Evolutionary conservation across 2,888 invertebrate genomes (phyloP), one percentile per base, ranked within the genome.

Genomic region (Suillia variegata): DNA sequence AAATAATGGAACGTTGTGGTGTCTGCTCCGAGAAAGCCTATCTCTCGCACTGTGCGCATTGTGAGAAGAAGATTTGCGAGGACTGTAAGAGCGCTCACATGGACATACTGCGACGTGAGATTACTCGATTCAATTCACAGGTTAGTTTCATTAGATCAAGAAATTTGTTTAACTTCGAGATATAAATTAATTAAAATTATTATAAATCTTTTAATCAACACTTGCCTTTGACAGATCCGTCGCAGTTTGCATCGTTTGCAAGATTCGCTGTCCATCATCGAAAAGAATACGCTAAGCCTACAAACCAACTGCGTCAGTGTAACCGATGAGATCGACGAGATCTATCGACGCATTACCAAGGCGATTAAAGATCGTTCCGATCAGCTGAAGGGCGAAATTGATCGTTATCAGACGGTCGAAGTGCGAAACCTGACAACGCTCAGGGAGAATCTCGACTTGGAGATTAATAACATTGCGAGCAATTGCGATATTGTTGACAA

Each of bases 401-500:
- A 98, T 79, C 90, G 92, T 69, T 98, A 97, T 82, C 85, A 94
- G 74, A 88, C 91, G 57, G 91, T 90, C 31, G 98, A 98, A 85
- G 85, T 93, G 74, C 87, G 94, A 71, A 91, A 92, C 74, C 85
- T 97, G 63, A 90, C 90, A 58, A 89, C 92, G 67, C 86, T 97
- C 54, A 95, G 96, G 83, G 95, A 95, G 81, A 96, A 95, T 83
- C 85, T 98, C 71, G 96, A 97, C 80, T 87, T 92, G 80, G 98
- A 99, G 84, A 91, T 97, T 78, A 89, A 91, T 69, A 98, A 98
- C 83, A 95, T 98, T 75, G 89, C 91, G 77, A 96, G 96, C 80
- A 98, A 98, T 83, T 97, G 97, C 84, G 97, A 98, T 82, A 86
- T 96, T 76, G 94, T 95, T 53, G 97, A 98, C 82, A 95, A 95